Percentiles rank a stretch among this genome's conserved stretches.
Evolutionary conservation across 2,888 invertebrate species (phyloP).

Genomic region (Cryptosula pallasiana): DNA sequence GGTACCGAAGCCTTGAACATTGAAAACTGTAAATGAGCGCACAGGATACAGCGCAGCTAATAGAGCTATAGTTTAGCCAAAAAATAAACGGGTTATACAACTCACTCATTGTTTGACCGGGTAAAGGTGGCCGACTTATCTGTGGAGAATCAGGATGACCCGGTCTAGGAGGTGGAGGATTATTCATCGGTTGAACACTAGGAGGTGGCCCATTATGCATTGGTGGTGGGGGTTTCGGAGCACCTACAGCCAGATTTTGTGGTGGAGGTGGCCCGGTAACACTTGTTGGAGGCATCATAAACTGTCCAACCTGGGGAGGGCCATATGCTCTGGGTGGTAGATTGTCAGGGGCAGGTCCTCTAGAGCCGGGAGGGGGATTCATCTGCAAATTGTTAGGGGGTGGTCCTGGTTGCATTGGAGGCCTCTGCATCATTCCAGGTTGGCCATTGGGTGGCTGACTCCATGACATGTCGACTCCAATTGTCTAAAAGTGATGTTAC

Average conservation of each 20-base stretch:
- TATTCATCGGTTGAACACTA: background rate
- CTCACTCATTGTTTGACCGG: too few species aligned
- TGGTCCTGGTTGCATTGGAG: background rate
- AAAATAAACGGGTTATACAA: too few species aligned
- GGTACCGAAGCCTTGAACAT: too few species aligned
- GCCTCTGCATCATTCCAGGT: constrained; percentile 13
- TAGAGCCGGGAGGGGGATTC: background rate
- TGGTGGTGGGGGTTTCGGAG: background rate
- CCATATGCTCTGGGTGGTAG: background rate
- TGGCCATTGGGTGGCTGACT: constrained; percentile 19
- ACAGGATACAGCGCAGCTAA: too few species aligned
- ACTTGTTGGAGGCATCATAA: too few species aligned
- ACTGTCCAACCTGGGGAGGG: background rate
- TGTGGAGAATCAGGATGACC: background rate
- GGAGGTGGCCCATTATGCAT: background rate
- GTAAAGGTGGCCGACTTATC: background rate
- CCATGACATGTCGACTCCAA: background rate
- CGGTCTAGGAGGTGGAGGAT: constrained; percentile 8
- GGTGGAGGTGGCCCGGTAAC: background rate
- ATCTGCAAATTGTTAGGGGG: too few species aligned
- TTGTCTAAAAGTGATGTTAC: too few species aligned
- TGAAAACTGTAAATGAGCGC: too few species aligned
- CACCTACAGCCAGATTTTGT: background rate
- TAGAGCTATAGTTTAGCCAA: too few species aligned
- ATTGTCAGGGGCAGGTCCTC: background rate